Base-by-base conservation (phyloP, 2,797 vertebrate species). In the Sebastes cheni region DNA sequence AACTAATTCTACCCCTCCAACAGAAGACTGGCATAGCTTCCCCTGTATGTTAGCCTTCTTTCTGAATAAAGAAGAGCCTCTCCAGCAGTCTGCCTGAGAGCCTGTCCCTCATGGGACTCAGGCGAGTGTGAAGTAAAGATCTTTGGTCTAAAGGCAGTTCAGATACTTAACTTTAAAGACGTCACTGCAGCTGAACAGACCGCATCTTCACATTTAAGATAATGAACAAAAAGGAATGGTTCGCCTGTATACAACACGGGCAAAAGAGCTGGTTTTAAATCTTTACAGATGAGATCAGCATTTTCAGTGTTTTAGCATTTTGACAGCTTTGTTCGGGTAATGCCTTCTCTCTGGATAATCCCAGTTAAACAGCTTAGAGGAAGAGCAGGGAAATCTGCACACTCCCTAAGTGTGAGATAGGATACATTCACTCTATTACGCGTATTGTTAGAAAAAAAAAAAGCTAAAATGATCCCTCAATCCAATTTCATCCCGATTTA, bases 301-400 rank as follows among this genome's bases (percentile, higher is more conserved):
- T 79, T 81, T 82, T 86, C 64, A 76, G 59, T 52, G 59, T 87
- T 86, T 76, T 59, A 81, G 82, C 61, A 34, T 89, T 91, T 87
- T 88, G 78, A 88, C 86, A 83, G 90, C 77, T 91, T 86, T 81
- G 68, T 80, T 79, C 1, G 36, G 58, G 79, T 89, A 87, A 93
- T 82, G 77, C 86, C 79, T 59, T 81, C 77, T 76, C 82, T 69
- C 62, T 70, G 81, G 82, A 85, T 94, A 90, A 93, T 93, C 92
- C 62, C 3, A 70, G 80, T 85, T 91, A 88, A 93, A 91, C 65
- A 69, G 85, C 82, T 93, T 91, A 90, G 75, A 77, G 87, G 71
- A 82, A 70, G 55, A 84, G 80, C 72, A 58, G 80, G 30, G 70
- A 79, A 83, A 88, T 81, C 68, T 80, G 67, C 80, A 71, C 56